These are phyloP conservation scores for Acanthopagrus latus DNA, from an alignment of 2,797 vertebrate genomes.

Conservation along the genomic window DNA sequence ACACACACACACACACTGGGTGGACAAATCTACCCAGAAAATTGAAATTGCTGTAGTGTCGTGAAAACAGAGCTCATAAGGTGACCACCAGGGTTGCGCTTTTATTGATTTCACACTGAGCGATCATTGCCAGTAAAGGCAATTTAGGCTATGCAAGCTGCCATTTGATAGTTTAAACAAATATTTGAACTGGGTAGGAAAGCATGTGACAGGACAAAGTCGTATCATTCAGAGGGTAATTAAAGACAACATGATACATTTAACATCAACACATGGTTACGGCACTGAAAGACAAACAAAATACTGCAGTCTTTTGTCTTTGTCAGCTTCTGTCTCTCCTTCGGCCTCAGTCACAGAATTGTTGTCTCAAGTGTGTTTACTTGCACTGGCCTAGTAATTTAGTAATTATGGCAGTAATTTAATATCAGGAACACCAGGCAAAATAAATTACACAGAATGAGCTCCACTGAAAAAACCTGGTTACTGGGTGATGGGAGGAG, in stretches of 20 bases:
- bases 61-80: background rate
- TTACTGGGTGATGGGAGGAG: too few relatives aligned
- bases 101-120: background rate
- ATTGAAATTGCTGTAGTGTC: background rate
- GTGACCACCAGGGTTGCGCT: background rate
- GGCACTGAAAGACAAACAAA: background rate
- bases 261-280: background rate
- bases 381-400: background rate
- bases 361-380: background rate
- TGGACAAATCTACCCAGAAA: background rate
- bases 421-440: background rate
- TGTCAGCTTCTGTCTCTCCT: background rate
- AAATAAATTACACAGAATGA: background rate
- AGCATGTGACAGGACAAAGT: background rate
- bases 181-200: conserved; percentile 55
- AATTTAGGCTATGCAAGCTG: background rate
- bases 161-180: background rate
- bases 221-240: background rate
- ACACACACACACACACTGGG: too few relatives aligned
- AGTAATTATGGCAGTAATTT: background rate
- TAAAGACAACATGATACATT: background rate
- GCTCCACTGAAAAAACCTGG: background rate
- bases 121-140: background rate
- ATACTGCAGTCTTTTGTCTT: background rate
- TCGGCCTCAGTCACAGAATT: background rate